Evolutionary conservation across 1,140 invertebrate species (phyloP).

Genomic region (Prorops nasuta): DNA sequence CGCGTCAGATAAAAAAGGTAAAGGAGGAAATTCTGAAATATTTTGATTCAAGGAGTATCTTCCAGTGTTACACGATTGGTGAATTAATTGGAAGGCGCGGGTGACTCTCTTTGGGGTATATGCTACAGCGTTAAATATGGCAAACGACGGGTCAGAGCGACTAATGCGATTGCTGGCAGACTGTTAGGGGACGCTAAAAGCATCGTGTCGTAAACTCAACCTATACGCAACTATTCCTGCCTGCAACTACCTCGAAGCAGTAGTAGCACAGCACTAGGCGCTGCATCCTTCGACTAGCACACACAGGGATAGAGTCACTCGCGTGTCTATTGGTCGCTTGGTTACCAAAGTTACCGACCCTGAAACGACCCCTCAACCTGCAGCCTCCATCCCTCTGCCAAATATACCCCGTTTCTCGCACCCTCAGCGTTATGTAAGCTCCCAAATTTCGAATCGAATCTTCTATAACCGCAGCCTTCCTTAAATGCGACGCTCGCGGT

Average conservation of each 20-base stretch:
- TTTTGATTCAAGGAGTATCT: no score
- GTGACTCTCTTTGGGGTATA: conserved; percentile 32
- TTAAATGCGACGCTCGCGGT: no score
- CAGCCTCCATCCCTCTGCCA: no score
- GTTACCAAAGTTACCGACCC: conserved; percentile 18
- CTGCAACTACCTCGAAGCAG: not conserved
- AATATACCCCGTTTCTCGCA: not conserved
- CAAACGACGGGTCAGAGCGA: conserved; percentile 23
- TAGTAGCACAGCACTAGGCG: no score
- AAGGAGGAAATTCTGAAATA: no score
- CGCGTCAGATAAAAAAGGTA: no score
- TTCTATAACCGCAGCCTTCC: no score
- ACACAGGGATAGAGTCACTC: not conserved
- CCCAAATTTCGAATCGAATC: not conserved
- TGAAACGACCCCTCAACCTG: not conserved
- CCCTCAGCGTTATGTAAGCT: not conserved
- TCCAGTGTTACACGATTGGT: no score
- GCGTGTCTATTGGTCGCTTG: conserved; percentile 18
- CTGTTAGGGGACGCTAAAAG: conserved; percentile 37
- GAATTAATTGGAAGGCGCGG: no score
- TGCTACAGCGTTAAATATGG: conserved; percentile 36
- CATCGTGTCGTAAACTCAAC: conserved; percentile 33
- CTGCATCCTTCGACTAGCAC: not conserved
- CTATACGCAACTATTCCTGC: not conserved
- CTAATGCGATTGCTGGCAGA: conserved; percentile 42